Evolutionary conservation across 2,797 vertebrate species (phyloP), one percentile per base, ranked within the genome.

Genomic region (Tympanoctomys barrerae): DNA sequence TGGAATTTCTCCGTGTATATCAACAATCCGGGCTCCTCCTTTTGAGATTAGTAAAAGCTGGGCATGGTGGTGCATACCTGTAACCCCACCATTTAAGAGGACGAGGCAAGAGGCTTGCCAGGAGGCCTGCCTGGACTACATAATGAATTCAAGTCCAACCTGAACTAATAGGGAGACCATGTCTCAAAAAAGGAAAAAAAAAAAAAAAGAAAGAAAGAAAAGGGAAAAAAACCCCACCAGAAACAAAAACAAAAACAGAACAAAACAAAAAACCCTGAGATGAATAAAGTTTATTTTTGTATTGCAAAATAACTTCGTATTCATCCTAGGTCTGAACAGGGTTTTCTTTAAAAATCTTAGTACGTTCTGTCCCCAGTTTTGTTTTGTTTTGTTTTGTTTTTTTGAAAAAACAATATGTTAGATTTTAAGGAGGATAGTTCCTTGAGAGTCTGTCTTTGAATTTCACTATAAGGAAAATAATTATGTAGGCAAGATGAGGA

Each of bases 221-320:
- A 71, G 52, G 52, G 52, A 14, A 54, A 13, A 16, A 54, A 54
- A 14, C 42, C 14, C 54, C 16, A 73, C 36, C 36, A 73, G 39
- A 73, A 46, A 39, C 11, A 42, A 39, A 75, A 46, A 36, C 68
- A 68, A 24, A 26, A n/a, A 70, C n/a, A 6, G n/a, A n/a, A n/a
- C n/a, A 39, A 39, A 39, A 39, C 39, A 39, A 28, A 75, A 46
- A 75, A 46, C 46, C 14, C 13, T 14, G 26, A 77, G 26, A 94
- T 54, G 19, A 89, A 86, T 94, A 94, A 91, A 42, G 89, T 82
- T 46, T 90, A 81, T 81, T 93, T 86, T 61, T 94, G 81, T 22
- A 36, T 91, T 96, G 73, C 73, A 91, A 62, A 96, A 46, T 94
- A 90, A 96, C 26, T 94, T 96, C 94, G 19, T 93, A 61, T 26